Base-by-base conservation (phyloP, 2,113 vertebrate genomes). In the Jacana jacana region DNA sequence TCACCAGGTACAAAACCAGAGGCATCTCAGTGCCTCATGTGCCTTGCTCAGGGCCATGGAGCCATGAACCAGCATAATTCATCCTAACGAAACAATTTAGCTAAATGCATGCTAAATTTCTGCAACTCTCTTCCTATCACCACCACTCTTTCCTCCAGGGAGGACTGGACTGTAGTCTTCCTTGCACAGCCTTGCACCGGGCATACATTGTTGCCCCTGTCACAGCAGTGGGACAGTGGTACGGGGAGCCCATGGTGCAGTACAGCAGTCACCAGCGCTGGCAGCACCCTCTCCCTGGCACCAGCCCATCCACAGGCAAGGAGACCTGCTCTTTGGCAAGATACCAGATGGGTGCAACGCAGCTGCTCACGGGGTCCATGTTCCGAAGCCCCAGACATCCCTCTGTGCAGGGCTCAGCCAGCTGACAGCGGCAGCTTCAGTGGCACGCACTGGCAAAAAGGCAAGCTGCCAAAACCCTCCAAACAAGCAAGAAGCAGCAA, bases 401-500 rank as follows among this genome's bases (percentile, higher is more conserved):
- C 91, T 57, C 4, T 0, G 86, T 91, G 82, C 77, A 4, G 73
- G 40, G 79, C 94, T 92, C 14, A 3, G 95, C 93, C 95, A 95
- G 95, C 91, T 91, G 93, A 91, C 88, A 78, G 76, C 0, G 17
- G 84, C 90, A 95, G 88, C 95, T 95, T 88, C 81, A 96, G 91
- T 65, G 91, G 93, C 88, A 88, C 90, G 33, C 93, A 84, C 76
- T 87, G 93, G 84, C 95, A 94, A n/a, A 23, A 37, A 96, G 95
- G 92, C 88, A 94, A 91, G 42, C 92, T 92, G 87, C 92, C 91
- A 89, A 86, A 91, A 17, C 63, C 92, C 86, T 92, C 89, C 94
- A 77, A 94, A 93, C 89, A 77, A 94, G 92, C 87, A 90, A n/a
- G 71, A 88, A 37, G 69, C 35, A 93, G 81, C 83, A 91, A 93